Conservation (phyloP, 2,888 invertebrate genomes). For the Salticus scenicus region DNA sequence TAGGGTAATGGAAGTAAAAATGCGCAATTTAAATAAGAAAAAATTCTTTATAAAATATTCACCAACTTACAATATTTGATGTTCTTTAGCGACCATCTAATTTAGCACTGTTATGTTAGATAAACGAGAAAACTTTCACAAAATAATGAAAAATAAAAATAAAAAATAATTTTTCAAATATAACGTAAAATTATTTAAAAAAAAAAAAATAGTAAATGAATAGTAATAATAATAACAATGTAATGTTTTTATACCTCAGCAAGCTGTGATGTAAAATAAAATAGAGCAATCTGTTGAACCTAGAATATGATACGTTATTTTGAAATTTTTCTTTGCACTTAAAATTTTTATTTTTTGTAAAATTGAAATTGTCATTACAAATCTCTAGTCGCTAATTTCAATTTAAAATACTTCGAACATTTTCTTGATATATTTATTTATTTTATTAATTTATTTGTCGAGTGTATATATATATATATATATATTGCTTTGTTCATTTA, state of each 20-base stretch:
- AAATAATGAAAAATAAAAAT: background rate
- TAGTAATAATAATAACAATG: too few relatives aligned
- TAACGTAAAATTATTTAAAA: background rate
- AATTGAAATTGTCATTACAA: background rate
- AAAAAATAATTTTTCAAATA: background rate
- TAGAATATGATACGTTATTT: background rate
- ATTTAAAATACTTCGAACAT: background rate
- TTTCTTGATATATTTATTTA: background rate
- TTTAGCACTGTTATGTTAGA: background rate
- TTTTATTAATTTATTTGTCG: too few relatives aligned
- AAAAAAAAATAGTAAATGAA: background rate
- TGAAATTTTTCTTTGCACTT: too few relatives aligned
- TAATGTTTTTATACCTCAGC: background rate
- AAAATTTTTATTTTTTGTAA: background rate
- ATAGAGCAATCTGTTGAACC: background rate
- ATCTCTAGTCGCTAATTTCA: background rate
- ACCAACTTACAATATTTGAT: background rate
- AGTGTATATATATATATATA: background rate
- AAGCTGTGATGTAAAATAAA: background rate
- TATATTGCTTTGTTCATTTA: background rate
- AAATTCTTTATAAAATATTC: background rate
- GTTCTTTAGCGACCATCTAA: background rate
- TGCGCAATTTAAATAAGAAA: background rate
- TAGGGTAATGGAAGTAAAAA: too few relatives aligned
- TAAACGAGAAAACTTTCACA: background rate